Evolutionary conservation across 2,797 vertebrate genomes (phyloP).

Genomic region (Helarctos malayanus): DNA sequence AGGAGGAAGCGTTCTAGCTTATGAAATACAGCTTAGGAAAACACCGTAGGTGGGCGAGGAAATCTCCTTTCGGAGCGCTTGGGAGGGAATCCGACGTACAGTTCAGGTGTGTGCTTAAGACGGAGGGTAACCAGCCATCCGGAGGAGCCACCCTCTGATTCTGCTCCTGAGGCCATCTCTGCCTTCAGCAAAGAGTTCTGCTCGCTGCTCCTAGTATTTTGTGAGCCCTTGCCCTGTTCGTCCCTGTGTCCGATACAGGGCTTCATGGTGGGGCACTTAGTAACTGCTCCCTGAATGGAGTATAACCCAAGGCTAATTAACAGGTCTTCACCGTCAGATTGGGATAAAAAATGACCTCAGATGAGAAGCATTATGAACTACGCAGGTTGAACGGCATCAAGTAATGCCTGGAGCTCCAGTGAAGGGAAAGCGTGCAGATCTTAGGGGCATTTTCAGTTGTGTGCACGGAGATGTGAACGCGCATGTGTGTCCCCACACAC

Average conservation of each 20-base stretch:
- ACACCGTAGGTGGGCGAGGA: neutral
- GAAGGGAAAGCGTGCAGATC: neutral
- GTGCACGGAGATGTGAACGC: neutral
- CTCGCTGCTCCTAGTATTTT: neutral
- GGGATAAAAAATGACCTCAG: neutral
- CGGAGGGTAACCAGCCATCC: neutral
- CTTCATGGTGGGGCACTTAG: neutral
- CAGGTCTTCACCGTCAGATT: slow-evolving; percentile 4
- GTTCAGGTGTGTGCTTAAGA: neutral
- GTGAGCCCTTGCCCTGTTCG: neutral
- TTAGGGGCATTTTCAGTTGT: neutral
- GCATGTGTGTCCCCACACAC: neutral
- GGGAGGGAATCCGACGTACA: neutral
- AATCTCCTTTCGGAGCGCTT: neutral
- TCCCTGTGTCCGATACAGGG: neutral
- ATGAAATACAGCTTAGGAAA: neutral
- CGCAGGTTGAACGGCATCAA: neutral
- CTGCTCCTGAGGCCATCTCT: neutral
- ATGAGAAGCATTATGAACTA: neutral
- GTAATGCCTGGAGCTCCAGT: neutral
- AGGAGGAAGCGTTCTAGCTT: slow-evolving; percentile 18
- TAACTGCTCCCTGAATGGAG: neutral
- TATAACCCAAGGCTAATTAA: neutral
- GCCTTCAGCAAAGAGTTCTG: neutral
- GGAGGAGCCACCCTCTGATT: neutral